Evolutionary conservation across 2,888 invertebrate genomes (phyloP).

Genomic region (Luperina nickerlii): DNA sequence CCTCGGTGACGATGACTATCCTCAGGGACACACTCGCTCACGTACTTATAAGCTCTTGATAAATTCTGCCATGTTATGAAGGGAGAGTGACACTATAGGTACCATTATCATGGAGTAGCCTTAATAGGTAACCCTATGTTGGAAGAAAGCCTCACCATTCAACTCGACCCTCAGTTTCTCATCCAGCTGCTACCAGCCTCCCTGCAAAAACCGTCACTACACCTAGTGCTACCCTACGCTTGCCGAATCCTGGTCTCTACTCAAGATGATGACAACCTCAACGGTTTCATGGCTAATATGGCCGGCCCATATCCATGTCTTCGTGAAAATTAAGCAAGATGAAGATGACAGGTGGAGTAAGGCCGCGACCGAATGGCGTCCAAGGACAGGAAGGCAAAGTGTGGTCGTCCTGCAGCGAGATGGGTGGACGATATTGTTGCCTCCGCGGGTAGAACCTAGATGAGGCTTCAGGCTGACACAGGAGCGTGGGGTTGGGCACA

Average conservation of each 20-base stretch:
- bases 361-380: not conserved
- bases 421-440: not conserved
- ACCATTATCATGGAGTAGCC: too few species aligned
- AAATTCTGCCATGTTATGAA: not conserved
- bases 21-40: not conserved
- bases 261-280: not conserved
- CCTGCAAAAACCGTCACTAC: not conserved
- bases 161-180: not conserved
- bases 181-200: not conserved
- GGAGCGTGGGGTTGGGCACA: not conserved
- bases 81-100: not conserved
- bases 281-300: not conserved
- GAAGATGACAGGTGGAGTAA: not conserved
- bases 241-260: not conserved
- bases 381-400: not conserved
- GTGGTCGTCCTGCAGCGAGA: too few species aligned
- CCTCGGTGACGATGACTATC: not conserved
- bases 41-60: not conserved
- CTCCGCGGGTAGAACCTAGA: not conserved
- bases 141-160: not conserved
- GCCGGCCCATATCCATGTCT: not conserved
- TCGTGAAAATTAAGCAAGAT: not conserved
- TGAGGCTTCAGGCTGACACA: not conserved
- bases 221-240: too few species aligned
- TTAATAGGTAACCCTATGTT: not conserved